Evolutionary conservation across 2,888 invertebrate species (phyloP), one percentile per base, ranked within the genome.

Genomic region (Parnassius orleans): DNA sequence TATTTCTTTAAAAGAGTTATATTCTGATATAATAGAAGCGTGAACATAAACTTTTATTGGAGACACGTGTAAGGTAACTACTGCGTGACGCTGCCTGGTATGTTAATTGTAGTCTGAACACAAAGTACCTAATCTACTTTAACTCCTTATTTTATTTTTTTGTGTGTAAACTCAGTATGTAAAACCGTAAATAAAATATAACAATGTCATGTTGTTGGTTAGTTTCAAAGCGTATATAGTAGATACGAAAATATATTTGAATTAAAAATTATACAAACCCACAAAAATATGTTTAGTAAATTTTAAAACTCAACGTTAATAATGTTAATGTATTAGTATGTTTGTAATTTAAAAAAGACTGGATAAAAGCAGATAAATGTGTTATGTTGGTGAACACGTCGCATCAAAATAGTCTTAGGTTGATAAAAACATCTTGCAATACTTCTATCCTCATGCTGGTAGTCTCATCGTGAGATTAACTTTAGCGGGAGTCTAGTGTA

Each of bases 31-130:
- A 83, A 83, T 79, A 75, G 75, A 81, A 75, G 83, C 83, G 81
- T 82, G 81, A 79, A 79, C 86, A 88, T 87, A 86, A 87, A 87
- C 75, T 80, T 88, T 90, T 88, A 90, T 90, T 81, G 72, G 73
- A 73, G 81, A 87, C 90, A 89, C 90, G 90, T 89, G 88, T 84
- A 87, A 76, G 64, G 70, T 80, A 76, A 84, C 77, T 71, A 73
- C 68, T 71, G 66, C 67, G 71, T 81, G 78, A 83, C 77, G 80
- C 75, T 74, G 74, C 65, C 61, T 63, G 68, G 62, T 68, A 69
- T 73, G 71, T 79, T 74, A 77, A 59, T 64, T 65, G 60, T 64
- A 59, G 66, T 64, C 57, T 56, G 61, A 47, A 58, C 53, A 62
- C 75, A 72, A 62, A 58, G 62, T 62, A 58, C 50, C 50, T 50